Percentiles rank a stretch among this genome's conserved stretches.
Conservation (phyloP, 1,140 invertebrate genomes). For the Cyclina sinensis region DNA sequence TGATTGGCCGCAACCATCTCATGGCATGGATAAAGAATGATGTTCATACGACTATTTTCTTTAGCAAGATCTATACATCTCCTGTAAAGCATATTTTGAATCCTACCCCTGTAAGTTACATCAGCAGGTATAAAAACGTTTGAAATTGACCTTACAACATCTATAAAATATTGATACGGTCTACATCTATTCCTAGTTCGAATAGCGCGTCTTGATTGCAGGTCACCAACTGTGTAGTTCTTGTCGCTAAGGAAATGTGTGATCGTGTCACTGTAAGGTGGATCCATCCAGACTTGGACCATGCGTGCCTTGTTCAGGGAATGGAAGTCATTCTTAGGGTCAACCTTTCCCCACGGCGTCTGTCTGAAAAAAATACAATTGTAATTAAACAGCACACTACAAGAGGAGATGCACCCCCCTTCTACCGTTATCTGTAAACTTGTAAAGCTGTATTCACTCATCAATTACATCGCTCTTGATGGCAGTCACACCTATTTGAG, state of each 20-base stretch:
- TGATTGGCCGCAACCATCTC: conserved; percentile 27
- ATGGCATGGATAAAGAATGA: conserved; percentile 54
- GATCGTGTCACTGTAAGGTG: conserved; percentile 21
- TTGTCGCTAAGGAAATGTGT: conserved; percentile 37
- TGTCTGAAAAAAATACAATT: conserved; percentile 26
- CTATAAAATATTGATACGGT: conserved; percentile 58
- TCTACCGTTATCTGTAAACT: too few relatives aligned
- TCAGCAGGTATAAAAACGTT: conserved; percentile 27
- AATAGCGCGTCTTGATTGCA: conserved; percentile 7
- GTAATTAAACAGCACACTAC: too few relatives aligned
- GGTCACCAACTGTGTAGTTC: conserved; percentile 21
- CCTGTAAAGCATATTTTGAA: conserved; percentile 7
- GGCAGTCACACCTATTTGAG: too few relatives aligned
- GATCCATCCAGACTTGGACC: conserved; percentile 57
- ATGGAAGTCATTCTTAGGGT: conserved; percentile 19
- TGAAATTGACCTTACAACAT: conserved; percentile 37
- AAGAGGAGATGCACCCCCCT: too few relatives aligned
- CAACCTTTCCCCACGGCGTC: conserved; percentile 46
- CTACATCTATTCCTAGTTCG: conserved; percentile 42
- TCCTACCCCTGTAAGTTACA: neutral
- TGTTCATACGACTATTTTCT: neutral
- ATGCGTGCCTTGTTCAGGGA: conserved; percentile 48
- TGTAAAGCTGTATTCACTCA: too few relatives aligned
- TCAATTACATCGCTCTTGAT: too few relatives aligned
- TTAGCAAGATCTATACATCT: conserved; percentile 47